Base-by-base conservation (phyloP, 1,140 invertebrate genomes). In the Lordiphosa collinella region DNA sequence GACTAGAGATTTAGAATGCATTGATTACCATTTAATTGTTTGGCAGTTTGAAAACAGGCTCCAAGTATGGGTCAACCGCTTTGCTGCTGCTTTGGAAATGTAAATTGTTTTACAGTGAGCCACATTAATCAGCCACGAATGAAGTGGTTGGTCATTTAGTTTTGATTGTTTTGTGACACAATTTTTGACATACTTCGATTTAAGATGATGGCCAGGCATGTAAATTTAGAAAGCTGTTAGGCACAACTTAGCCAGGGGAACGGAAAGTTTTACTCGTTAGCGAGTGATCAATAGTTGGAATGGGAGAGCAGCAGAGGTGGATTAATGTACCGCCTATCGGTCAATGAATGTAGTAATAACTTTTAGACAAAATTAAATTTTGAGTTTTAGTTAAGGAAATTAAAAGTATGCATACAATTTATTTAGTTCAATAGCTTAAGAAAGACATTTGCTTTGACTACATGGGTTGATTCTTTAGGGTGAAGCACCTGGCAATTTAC, bases 161-260 rank as follows among this genome's bases (percentile, higher is more conserved):
- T 60, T 60, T 69, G 38, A 44, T 53, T 35, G 64, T 55, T 46
- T 55, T 68, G 66, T 69, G 66, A 69, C 66, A 69, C 65, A 69
- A 69, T 36, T 50, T 50, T 50, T 50, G 74, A 64, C 67, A 61
- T 62, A 55, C 47, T 64, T 22, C 25, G n/a, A 31, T 8, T 22
- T 37, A 36, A 57, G 84, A 82, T 84, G 78, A 82, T 57, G 65
- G 56, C 22, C 29, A 8, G 37, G 37, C 55, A 84, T 82, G 76
- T 82, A 84, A 82, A 82, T 82, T 82, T 84, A 82, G 76, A 82
- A 82, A 82, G 76, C 74, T 56, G 75, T 31, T 60, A 47, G 63
- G 40, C 18, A 49, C 25, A 8, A 7, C 5, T 29, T 29, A 8
- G 7, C 7, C 25, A 29, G 6, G 25, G 25, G 25, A 29, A 29